Percentiles rank a stretch among this genome's conserved stretches.
Conservation (phyloP, 2,797 vertebrate genomes). For the Babyrousa celebensis region DNA sequence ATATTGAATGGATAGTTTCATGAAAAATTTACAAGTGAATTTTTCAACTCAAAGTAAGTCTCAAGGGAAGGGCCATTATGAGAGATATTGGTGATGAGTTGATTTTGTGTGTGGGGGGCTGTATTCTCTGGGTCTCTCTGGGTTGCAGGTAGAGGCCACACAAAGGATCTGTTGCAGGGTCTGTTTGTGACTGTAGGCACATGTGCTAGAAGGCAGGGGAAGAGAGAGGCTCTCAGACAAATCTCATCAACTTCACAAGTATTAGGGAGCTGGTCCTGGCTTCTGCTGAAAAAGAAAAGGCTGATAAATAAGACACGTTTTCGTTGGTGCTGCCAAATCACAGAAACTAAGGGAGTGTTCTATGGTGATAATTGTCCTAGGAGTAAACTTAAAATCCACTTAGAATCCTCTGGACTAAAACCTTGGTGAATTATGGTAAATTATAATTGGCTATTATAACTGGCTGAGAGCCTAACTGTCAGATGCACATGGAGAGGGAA, state of each 20-base stretch:
- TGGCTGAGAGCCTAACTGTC: constrained; percentile 60
- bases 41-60: not conserved
- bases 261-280: not conserved
- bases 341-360: constrained; percentile 63
- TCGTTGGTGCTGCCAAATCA: constrained; percentile 46
- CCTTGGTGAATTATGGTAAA: constrained; percentile 37
- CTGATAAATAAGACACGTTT: constrained; percentile 59
- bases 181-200: not conserved
- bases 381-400: constrained; percentile 71
- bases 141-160: not conserved
- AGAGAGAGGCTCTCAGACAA: not conserved
- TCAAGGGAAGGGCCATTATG: not conserved
- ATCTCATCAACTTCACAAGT: not conserved
- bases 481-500: not conserved
- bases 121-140: not conserved
- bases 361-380: constrained; percentile 66
- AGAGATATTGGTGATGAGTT: not conserved
- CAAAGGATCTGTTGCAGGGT: not conserved
- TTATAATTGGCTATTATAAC: constrained; percentile 36
- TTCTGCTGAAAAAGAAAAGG: constrained; percentile 12
- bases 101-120: not conserved
- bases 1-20: not conserved
- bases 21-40: not conserved
- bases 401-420: constrained; percentile 54
- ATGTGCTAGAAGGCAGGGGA: not conserved